These are phyloP conservation scores for Zosterops japonicus DNA, from an alignment of 2,113 vertebrate genomes.

Conservation along the genomic window DNA sequence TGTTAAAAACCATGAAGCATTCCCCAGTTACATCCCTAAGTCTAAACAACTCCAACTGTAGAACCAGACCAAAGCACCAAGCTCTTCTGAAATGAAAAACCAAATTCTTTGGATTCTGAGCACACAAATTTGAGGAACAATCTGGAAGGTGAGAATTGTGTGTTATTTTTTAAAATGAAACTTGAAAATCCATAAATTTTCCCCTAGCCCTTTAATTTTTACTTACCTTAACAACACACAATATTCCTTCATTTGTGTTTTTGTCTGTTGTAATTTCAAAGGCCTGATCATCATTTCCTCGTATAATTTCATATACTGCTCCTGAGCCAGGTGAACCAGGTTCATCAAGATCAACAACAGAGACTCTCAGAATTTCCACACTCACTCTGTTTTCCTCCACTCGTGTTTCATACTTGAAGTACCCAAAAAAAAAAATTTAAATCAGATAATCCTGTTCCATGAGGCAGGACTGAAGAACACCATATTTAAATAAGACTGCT, in stretches of 20 bases:
- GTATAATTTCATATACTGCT: conserved; percentile 79
- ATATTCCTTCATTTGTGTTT: conserved; percentile 82
- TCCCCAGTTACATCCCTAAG: neutral
- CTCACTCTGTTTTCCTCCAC: conserved; percentile 81
- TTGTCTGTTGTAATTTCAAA: conserved; percentile 86
- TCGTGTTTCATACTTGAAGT: conserved; percentile 73
- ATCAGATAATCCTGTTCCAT: neutral
- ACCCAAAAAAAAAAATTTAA: neutral
- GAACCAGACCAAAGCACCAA: neutral
- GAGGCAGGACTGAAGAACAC: neutral
- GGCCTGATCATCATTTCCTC: conserved; percentile 83
- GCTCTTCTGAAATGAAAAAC: neutral
- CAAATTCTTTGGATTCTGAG: neutral
- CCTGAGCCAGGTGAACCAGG: conserved; percentile 75
- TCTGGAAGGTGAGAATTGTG: neutral
- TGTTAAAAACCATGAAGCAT: neutral
- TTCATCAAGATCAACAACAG: conserved; percentile 80
- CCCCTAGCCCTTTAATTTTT: neutral
- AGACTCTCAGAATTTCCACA: conserved; percentile 79
- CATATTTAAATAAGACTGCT: neutral
- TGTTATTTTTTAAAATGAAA: neutral
- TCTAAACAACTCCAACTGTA: neutral
- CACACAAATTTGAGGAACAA: neutral
- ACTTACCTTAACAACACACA: conserved; percentile 85
- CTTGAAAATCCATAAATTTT: neutral